These are phyloP conservation scores for Bergia sp. DNA, from an alignment of 92 coral and sea anemone species.

Conservation along the genomic window DNA sequence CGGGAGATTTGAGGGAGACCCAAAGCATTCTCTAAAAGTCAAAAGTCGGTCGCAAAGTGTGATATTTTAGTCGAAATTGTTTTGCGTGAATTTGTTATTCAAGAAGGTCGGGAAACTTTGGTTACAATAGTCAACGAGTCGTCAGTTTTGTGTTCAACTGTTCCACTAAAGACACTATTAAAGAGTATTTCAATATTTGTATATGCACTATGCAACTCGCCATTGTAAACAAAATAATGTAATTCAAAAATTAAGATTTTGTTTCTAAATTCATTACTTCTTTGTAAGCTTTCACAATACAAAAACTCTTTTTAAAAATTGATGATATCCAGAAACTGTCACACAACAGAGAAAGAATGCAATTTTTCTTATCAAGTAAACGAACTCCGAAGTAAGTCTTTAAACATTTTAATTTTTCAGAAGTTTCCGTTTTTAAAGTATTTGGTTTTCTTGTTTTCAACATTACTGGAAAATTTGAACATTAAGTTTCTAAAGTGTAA, in stretches of 20 bases:
- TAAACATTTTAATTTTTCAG: not conserved
- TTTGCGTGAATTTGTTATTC: not conserved
- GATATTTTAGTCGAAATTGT: not conserved
- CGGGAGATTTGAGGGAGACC: not conserved
- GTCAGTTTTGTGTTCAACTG: not conserved
- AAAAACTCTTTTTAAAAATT: slow-evolving; percentile 8
- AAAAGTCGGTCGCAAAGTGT: not conserved
- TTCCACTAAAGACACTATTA: not conserved
- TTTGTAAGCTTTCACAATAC: slow-evolving; percentile 4
- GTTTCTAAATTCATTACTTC: slow-evolving; percentile 5
- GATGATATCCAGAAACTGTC: not conserved
- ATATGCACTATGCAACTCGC: not conserved
- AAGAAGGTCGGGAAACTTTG: not conserved
- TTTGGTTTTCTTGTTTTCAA: not conserved
- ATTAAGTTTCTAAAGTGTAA: not conserved
- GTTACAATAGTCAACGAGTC: not conserved
- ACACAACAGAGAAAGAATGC: not conserved
- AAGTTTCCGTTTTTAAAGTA: slow-evolving; percentile 5
- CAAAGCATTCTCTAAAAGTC: not conserved
- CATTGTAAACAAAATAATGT: slow-evolving; percentile 37
- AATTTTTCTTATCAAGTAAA: not conserved
- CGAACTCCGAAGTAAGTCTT: not conserved
- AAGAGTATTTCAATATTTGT: slow-evolving; percentile 23
- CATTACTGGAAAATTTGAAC: not conserved
- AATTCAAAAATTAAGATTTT: not conserved